These are phyloP conservation scores for Zonitis immaculata DNA, from an alignment of 2,888 invertebrate genomes.

Conservation along the genomic window DNA sequence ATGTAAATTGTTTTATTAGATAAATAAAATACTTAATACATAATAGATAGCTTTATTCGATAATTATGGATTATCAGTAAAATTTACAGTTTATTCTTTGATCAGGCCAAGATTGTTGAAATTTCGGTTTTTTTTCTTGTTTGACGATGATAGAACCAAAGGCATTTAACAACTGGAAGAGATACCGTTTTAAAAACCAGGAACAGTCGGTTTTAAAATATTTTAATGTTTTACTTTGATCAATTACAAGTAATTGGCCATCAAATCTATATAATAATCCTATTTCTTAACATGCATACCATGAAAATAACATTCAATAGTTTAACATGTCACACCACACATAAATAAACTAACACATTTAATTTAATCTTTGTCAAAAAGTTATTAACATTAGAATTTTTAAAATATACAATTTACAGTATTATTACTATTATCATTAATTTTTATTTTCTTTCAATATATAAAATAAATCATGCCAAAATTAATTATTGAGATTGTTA, in stretches of 20 bases:
- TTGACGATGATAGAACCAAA: slow-evolving; percentile 20
- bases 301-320: slow-evolving; percentile 28
- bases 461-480: too few relatives aligned
- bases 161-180: too few relatives aligned
- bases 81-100: slow-evolving; percentile 17
- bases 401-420: slow-evolving; percentile 25
- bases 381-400: slow-evolving; percentile 24
- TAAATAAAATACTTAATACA: slow-evolving; percentile 2
- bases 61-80: slow-evolving; percentile 18
- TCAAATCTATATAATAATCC: slow-evolving; percentile 27
- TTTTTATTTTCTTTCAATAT: too few relatives aligned
- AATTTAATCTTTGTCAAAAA: slow-evolving; percentile 22
- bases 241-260: slow-evolving; percentile 25
- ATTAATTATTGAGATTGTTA: too few relatives aligned
- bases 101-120: slow-evolving; percentile 20
- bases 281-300: slow-evolving; percentile 29
- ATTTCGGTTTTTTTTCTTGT: too few relatives aligned
- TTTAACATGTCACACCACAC: slow-evolving; percentile 29
- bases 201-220: too few relatives aligned
- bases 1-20: not conserved
- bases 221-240: slow-evolving; percentile 23
- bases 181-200: too few relatives aligned
- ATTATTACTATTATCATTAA: slow-evolving; percentile 10
- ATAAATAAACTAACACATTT: slow-evolving; percentile 25
- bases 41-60: slow-evolving; percentile 20